Base-by-base conservation (phyloP, 2,113 vertebrate genomes). In the Serinus canaria region DNA sequence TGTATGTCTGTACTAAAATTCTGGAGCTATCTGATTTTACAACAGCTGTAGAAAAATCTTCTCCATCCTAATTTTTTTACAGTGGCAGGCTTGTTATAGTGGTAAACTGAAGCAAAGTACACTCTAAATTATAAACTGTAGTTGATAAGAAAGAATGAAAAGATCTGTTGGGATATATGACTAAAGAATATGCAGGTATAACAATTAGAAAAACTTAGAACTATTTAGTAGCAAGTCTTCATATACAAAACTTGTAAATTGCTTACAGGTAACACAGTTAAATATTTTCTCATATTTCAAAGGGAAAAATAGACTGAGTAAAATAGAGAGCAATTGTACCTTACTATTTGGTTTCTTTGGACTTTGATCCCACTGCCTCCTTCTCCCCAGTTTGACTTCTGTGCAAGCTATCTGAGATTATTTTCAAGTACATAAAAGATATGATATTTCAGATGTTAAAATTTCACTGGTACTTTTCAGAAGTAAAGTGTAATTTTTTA, bases 351-450 rank as follows among this genome's bases (percentile, higher is more conserved):
- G 24, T 41, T 75, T 47, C 24, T 79, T 70, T 75, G 37, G 8
- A 44, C 10, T 7, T 58, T 11, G 0, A 0, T 33, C 31, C 37
- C 53, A 7, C 10, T 63, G 1, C 22, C 13, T 63, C 23, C 5
- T 50, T 64, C 41, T 14, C 56, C 11, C 25, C 2, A 46, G 3
- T 41, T 33, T 72, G 12, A 58, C 33, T 67, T 75, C 31, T 53
- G 21, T 49, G 15, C 46, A 47, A 9, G 4, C 19, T 33, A 3
- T 47, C 10, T 31, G 9, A 82, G 33, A 66, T 67, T 56, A 58
- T 60, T 69, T 91, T 56, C 20, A 52, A 35, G 15, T 15, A 39
- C 7, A 30, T 43, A 80, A 77, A 39, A 84, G 5, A 37, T 44
- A 15, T 82, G 6, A 12, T 23, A 47, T 66, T 66, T 55, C 22